phyloP scores from a whole-genome alignment of 2,888 invertebrate species.

The Drosophila neoperkinsi region DNA sequence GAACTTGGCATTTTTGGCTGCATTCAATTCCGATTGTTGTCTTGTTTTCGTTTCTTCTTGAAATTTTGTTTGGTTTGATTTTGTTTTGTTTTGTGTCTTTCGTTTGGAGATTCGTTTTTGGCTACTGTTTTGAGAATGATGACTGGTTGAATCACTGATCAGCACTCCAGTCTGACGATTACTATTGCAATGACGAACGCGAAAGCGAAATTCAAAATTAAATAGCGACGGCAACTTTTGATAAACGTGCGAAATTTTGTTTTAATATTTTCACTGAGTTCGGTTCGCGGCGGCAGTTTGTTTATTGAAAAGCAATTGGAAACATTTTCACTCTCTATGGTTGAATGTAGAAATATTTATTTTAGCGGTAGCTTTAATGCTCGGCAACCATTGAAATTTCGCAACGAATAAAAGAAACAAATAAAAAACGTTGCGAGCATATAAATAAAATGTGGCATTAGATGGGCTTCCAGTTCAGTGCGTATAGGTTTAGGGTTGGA shows the following conservation, averaged over 20 bases:
- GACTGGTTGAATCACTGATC: constrained; percentile 25
- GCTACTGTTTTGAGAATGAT: constrained; percentile 7
- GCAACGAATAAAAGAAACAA: constrained; percentile 68
- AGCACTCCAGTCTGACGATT: constrained; percentile 17
- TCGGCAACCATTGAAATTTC: constrained; percentile 63
- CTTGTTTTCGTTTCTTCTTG: constrained; percentile 8
- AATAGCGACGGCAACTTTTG: constrained; percentile 17
- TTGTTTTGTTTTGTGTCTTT: neutral
- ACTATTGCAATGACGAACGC: constrained; percentile 14
- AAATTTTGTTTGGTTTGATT: neutral
- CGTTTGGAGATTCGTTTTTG: neutral
- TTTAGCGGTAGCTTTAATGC: constrained; percentile 49
- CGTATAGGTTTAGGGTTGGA: constrained; percentile 41
- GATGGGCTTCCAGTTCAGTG: constrained; percentile 53
- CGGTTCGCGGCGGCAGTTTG: constrained; percentile 34
- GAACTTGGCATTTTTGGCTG: constrained; percentile 66
- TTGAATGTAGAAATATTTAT: constrained; percentile 54
- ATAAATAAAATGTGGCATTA: constrained; percentile 77
- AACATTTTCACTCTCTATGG: constrained; percentile 44
- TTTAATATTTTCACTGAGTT: constrained; percentile 60
- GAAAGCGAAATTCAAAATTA: neutral
- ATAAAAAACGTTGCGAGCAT: constrained; percentile 61
- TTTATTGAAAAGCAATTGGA: constrained; percentile 64
- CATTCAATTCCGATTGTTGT: constrained; percentile 19
- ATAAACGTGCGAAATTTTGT: constrained; percentile 51